Conservation (phyloP, 1,140 invertebrate species). For the Whitmania pigra region DNA sequence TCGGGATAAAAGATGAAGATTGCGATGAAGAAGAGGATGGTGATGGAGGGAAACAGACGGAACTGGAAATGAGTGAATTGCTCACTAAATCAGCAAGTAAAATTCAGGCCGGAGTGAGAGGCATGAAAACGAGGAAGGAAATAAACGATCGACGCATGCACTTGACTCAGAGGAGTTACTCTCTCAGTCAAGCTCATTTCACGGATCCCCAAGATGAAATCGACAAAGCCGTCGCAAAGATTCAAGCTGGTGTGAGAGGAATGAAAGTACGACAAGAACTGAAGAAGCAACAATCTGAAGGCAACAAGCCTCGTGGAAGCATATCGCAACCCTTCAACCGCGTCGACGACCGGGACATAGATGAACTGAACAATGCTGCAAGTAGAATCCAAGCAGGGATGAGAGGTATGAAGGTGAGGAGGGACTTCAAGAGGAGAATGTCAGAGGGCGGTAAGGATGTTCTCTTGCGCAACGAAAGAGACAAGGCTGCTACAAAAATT, state of each 20-base stretch:
- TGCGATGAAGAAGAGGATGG: constrained; percentile 24
- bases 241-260: constrained; percentile 34
- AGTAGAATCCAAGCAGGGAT: constrained; percentile 34
- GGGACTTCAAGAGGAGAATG: constrained; percentile 38
- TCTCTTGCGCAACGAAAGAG: constrained; percentile 26
- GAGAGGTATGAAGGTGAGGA: constrained; percentile 30
- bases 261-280: constrained; percentile 34
- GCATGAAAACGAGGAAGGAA: constrained; percentile 30
- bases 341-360: constrained; percentile 24
- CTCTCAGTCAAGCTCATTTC: background rate
- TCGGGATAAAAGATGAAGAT: constrained; percentile 11
- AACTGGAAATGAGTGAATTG: background rate
- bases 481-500: constrained; percentile 33
- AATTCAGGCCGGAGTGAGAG: constrained; percentile 34
- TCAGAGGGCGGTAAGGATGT: background rate
- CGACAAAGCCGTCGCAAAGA: constrained; percentile 22
- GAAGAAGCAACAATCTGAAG: background rate
- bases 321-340: background rate
- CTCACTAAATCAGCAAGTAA: constrained; percentile 27
- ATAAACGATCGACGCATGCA: constrained; percentile 32
- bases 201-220: background rate
- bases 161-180: constrained; percentile 29
- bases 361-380: constrained; percentile 33
- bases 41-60: constrained; percentile 52
- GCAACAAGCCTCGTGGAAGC: background rate